Evolutionary conservation across 2,888 invertebrate species (phyloP), one percentile per base, ranked within the genome.

Genomic region (Anthoptus insignis): DNA sequence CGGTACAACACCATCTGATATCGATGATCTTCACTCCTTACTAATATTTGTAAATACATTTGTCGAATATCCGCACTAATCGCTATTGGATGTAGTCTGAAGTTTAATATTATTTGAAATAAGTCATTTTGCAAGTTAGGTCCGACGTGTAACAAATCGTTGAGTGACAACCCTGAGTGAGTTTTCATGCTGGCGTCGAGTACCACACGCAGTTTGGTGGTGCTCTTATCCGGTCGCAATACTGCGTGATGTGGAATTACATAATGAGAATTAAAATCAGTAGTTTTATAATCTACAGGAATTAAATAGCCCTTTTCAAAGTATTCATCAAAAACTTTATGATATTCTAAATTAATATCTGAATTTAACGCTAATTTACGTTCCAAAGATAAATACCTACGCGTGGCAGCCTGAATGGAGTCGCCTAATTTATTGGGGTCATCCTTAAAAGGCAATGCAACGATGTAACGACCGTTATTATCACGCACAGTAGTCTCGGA

Each of bases 341-440:
- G 37, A 22, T 61, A 61, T 14, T 61, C 53, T 3, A 14, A 11
- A 9, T 45, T 52, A 19, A 61, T 21, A 27, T 27, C n/a, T 1
- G 32, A 29, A 34, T 54, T 34, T 11, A 16, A 32, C 34, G 45
- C 24, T 34, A 63, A 34, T 37, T 47, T 54, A 34, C 54, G 54
- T n/a, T 63, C 61, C 32, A 63, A 21, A 22, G 61, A 42, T 13
- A 63, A 34, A 34, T 45, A 63, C 16, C 61, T 63, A 47, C 37
- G 37, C 37, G 37, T 37, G 37, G 37, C 37, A 2, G 37, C 37
- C 37, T 37, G 37, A 3, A 37, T 6, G n/a, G 37, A 37, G n/a
- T 37, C n/a, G n/a, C 37, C 37, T 37, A 37, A 37, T 37, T 37
- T 37, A 13, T 2, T n/a, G n/a, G n/a, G n/a, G 3, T 37, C 37